Base-by-base conservation (phyloP, 2,888 invertebrate species). In the Drosophila falleni region DNA sequence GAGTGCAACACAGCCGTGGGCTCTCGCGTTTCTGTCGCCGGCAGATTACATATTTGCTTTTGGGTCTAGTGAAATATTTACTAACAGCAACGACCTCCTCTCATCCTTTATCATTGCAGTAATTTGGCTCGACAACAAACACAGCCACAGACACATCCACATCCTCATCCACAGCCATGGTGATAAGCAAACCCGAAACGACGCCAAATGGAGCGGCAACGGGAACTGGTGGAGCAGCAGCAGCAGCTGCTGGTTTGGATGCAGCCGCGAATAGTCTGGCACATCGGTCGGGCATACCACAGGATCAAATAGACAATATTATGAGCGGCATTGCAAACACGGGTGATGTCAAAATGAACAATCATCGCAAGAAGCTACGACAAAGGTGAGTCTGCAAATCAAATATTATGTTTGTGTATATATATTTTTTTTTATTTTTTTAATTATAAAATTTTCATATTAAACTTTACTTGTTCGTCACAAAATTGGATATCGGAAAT, bases 271-370 rank as follows among this genome's bases (percentile, higher is more conserved):
- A 86, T 37, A 86, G 60, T 55, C 61, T 90, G 71, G 86, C 90
- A 35, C 92, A 91, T 85, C 90, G 91, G 56, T 90, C 92, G 44
- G 91, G 92, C 64, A 92, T 92, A 69, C 91, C 92, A 69, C 93
- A 92, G 87, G 95, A 95, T 81, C 95, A 94, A 93, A 95, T 96
- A 92, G 96, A 97, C 94, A 96, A 96, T 92, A 97, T 97, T 90
- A 96, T 97, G 97, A 97, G 97, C 89, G 97, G 97, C 87, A 96
- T 97, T 93, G 96, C 97, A 94, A 97, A 96, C 93, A 97, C 97
- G 46, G 97, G 97, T 60, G 96, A 96, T 91, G 97, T 97, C 87
- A 95, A 97, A 83, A 95, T 97, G 92, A 97, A 97, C 93, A 97
- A 97, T 94, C 97, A 97, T 93, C 95, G 97, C 91, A 95, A 97